These are phyloP conservation scores for Pelodiscus sinensis DNA, from an alignment of 2,113 vertebrate species.

Conservation along the genomic window DNA sequence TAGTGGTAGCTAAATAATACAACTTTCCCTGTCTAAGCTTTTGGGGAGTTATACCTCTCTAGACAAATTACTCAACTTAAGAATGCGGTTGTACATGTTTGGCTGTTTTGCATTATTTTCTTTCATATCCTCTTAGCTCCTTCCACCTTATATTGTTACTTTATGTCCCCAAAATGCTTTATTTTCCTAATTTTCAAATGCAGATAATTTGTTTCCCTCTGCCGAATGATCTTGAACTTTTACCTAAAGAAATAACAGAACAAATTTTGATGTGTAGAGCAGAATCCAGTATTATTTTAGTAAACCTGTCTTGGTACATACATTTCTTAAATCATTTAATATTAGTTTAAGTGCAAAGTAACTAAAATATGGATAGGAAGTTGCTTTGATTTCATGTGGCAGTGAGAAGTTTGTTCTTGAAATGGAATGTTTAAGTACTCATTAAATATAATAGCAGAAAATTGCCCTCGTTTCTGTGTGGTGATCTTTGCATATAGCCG, in stretches of 20 bases:
- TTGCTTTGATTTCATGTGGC: conserved; percentile 48
- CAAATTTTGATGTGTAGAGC: background rate
- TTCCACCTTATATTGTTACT: background rate
- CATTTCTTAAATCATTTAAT: background rate
- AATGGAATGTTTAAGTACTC: conserved; percentile 82
- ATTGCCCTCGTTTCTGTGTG: conserved; percentile 60
- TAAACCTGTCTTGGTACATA: background rate
- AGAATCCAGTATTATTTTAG: background rate
- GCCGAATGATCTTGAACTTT: background rate
- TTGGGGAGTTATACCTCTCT: background rate
- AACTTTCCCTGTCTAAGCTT: background rate
- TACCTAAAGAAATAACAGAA: background rate
- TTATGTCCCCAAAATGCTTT: background rate
- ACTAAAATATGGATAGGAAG: background rate
- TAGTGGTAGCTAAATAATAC: background rate
- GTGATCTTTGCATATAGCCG: conserved; percentile 55
- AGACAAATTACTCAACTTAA: background rate
- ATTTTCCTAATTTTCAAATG: background rate
- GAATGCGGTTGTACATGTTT: conserved; percentile 1
- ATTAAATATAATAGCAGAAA: conserved; percentile 79
- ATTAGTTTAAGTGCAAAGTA: conserved; percentile 1
- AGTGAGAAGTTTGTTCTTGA: conserved; percentile 72
- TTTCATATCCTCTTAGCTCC: background rate
- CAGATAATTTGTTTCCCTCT: background rate
- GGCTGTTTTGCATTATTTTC: conserved; percentile 26